These are phyloP conservation scores for Gallinago stenura DNA, from an alignment of 2,797 vertebrate species.

Conservation along the genomic window DNA sequence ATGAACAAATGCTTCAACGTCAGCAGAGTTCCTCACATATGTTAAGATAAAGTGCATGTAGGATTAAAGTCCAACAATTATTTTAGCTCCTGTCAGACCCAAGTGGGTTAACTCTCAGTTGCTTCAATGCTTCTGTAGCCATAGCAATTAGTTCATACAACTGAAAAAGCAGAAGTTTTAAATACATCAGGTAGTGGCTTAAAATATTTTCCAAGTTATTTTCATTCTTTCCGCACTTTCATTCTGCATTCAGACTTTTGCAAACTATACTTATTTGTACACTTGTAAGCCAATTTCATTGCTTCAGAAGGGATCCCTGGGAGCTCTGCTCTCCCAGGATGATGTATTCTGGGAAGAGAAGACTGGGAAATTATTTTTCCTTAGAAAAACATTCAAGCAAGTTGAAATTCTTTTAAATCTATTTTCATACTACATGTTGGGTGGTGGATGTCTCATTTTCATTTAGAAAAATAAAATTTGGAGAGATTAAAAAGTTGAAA, in stretches of 20 bases:
- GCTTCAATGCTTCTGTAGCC: background rate
- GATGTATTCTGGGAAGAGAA: background rate
- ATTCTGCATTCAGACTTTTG: background rate
- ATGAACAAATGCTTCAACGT: background rate
- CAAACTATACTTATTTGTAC: background rate
- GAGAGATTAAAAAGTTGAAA: background rate
- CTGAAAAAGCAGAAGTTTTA: background rate
- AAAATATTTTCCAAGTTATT: background rate
- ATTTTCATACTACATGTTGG: background rate
- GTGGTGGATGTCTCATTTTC: fast-evolving
- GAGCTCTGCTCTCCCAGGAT: background rate
- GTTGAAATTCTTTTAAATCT: background rate
- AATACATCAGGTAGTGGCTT: background rate
- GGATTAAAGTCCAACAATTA: background rate
- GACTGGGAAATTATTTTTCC: background rate
- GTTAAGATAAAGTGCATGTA: background rate
- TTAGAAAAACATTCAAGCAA: background rate
- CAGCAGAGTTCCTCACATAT: background rate
- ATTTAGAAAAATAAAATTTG: background rate
- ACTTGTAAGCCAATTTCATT: background rate
- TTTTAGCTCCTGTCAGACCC: background rate
- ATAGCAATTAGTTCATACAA: background rate
- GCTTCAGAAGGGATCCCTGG: background rate
- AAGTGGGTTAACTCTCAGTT: background rate
- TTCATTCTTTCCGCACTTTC: background rate